Evolutionary conservation across 1,140 invertebrate genomes (phyloP).

Genomic region (Lutraria rhynchaena): DNA sequence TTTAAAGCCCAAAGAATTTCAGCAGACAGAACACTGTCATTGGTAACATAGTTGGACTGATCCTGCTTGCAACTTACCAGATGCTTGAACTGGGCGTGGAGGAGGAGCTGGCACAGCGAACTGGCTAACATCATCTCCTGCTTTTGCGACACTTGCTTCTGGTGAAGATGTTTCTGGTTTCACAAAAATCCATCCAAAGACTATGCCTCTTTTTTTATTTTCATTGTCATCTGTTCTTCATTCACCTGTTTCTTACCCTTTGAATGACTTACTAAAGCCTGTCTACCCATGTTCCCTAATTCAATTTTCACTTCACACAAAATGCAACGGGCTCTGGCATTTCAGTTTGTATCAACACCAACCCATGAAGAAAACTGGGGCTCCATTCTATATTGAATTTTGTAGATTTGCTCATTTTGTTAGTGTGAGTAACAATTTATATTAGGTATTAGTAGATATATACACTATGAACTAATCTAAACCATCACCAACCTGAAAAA

Average conservation of each 20-base stretch:
- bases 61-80: background rate
- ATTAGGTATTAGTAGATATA: background rate
- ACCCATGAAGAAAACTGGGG: slow-evolving; percentile 11
- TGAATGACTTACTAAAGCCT: slow-evolving; percentile 22
- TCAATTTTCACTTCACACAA: slow-evolving; percentile 13
- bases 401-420: too few species aligned
- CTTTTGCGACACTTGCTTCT: background rate
- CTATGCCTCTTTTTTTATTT: slow-evolving; percentile 9
- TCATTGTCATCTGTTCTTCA: slow-evolving; percentile 9
- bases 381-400: background rate
- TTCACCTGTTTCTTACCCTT: slow-evolving; percentile 31
- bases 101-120: slow-evolving; percentile 12
- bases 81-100: background rate
- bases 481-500: slow-evolving; percentile 18
- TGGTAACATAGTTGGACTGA: slow-evolving; percentile 9
- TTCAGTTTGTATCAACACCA: slow-evolving; percentile 16
- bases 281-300: slow-evolving; percentile 25
- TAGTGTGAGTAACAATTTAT: background rate
- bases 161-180: slow-evolving; percentile 1
- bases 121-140: slow-evolving; percentile 17
- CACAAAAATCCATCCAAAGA: slow-evolving; percentile 1
- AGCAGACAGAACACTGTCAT: slow-evolving; percentile 13
- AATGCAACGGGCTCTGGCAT: slow-evolving; percentile 20
- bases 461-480: background rate
- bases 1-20: slow-evolving; percentile 32